These are phyloP conservation scores for Crematogaster levior DNA, from an alignment of 2,888 invertebrate genomes.

Conservation along the genomic window DNA sequence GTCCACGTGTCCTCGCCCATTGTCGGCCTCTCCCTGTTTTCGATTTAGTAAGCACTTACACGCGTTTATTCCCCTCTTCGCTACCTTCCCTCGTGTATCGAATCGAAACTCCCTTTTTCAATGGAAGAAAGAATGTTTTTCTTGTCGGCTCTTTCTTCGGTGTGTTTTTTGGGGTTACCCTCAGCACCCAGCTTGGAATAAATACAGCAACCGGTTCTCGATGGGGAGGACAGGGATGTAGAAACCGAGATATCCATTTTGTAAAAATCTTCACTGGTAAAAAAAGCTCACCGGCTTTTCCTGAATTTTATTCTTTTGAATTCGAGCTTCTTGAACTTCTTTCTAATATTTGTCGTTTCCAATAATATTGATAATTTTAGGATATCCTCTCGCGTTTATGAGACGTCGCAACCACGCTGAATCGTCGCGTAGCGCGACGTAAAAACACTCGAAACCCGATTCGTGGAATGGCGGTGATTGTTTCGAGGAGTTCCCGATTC, in stretches of 20 bases:
- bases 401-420: not conserved
- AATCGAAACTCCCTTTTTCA: slow-evolving; percentile 73
- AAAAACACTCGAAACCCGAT: slow-evolving; percentile 15
- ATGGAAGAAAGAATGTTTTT: slow-evolving; percentile 67
- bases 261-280: not conserved
- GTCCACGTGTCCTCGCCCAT: slow-evolving; percentile 44
- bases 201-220: slow-evolving; percentile 50
- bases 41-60: slow-evolving; percentile 71
- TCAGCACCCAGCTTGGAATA: slow-evolving; percentile 63
- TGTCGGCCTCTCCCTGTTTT: slow-evolving; percentile 38
- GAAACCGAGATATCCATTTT: slow-evolving; percentile 1
- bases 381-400: no score
- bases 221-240: not conserved
- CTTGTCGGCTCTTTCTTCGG: slow-evolving; percentile 58
- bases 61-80: slow-evolving; percentile 15
- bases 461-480: slow-evolving; percentile 30
- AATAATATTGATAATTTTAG: not conserved
- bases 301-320: not conserved
- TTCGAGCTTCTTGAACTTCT: not conserved
- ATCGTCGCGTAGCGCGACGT: not conserved
- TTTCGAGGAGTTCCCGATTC: slow-evolving; percentile 66
- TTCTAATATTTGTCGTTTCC: not conserved
- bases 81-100: slow-evolving; percentile 13
- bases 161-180: slow-evolving; percentile 53
- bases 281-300: not conserved